Conservation (phyloP, 2,797 vertebrate genomes). For the Cirrhinus mrigala region DNA sequence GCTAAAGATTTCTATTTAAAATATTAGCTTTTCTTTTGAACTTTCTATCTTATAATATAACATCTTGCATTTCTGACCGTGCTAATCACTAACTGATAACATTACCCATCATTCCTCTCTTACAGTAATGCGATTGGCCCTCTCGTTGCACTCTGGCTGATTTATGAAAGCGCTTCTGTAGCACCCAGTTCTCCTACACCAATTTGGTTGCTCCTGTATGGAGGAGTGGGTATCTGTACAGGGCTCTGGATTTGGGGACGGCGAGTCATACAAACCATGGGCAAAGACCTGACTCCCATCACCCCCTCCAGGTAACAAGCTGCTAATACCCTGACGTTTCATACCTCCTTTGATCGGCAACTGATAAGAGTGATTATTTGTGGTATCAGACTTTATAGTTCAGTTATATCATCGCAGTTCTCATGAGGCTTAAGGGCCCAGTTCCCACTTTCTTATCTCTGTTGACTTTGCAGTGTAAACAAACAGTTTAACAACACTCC, state of each 20-base stretch:
- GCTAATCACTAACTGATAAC: neutral
- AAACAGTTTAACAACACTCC: slow-evolving; percentile 29
- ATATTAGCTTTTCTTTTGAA: too few relatives aligned
- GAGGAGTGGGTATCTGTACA: slow-evolving; percentile 89
- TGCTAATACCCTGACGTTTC: neutral
- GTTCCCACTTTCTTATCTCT: slow-evolving; percentile 45
- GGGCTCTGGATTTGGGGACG: slow-evolving; percentile 97
- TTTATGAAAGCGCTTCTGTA: slow-evolving; percentile 85
- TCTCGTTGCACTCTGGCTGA: slow-evolving; percentile 90
- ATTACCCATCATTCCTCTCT: slow-evolving; percentile 12
- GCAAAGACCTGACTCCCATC: slow-evolving; percentile 95
- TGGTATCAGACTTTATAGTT: slow-evolving; percentile 2
- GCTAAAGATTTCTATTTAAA: neutral
- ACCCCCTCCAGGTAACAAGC: slow-evolving; percentile 92
- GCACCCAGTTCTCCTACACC: slow-evolving; percentile 83
- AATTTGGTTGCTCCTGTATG: slow-evolving; percentile 94
- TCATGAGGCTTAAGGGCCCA: slow-evolving; percentile 29
- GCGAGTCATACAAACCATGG: slow-evolving; percentile 96
- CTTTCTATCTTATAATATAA: too few relatives aligned
- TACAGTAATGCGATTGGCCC: slow-evolving; percentile 95
- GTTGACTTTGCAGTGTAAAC: slow-evolving; percentile 36
- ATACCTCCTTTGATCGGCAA: neutral
- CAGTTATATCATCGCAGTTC: slow-evolving; percentile 20
- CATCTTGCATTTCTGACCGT: neutral
- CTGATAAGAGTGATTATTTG: slow-evolving; percentile 18